Percentiles rank a stretch among this genome's conserved stretches.
Evolutionary conservation across 2,797 vertebrate species (phyloP).

Genomic region (Coluber constrictor): DNA sequence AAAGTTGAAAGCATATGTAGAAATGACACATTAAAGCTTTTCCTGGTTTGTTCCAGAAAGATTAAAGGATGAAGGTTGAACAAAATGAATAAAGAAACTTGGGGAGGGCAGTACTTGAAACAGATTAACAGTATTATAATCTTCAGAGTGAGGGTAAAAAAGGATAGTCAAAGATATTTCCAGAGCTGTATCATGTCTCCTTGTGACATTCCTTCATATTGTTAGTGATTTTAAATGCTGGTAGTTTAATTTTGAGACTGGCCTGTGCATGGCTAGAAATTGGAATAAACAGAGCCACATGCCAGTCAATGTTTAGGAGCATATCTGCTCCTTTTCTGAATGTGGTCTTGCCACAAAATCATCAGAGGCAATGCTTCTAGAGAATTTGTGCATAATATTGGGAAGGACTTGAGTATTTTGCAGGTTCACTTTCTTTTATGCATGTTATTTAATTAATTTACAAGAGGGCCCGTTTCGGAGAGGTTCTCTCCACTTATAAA

Average conservation of each 20-base stretch:
- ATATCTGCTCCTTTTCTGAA: background rate
- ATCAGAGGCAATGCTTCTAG: background rate
- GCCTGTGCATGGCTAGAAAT: background rate
- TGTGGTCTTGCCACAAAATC: background rate
- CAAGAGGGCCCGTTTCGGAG: background rate
- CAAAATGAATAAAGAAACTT: background rate
- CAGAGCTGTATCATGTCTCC: background rate
- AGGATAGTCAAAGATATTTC: background rate
- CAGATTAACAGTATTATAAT: background rate
- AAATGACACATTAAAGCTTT: background rate
- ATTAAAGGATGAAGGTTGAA: background rate
- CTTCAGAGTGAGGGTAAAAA: background rate
- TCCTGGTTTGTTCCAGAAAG: background rate
- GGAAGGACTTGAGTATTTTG: background rate
- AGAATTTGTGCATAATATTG: background rate
- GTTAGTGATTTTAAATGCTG: background rate
- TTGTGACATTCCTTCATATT: background rate
- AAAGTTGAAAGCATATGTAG: background rate
- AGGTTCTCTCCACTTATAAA: background rate
- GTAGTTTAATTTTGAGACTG: background rate
- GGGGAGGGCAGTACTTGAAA: background rate
- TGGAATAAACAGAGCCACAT: background rate
- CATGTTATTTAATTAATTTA: background rate
- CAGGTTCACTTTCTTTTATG: background rate
- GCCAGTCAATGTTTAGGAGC: background rate